Base-by-base conservation (phyloP, 2,113 vertebrate species). In the Apodemus speciosus region DNA sequence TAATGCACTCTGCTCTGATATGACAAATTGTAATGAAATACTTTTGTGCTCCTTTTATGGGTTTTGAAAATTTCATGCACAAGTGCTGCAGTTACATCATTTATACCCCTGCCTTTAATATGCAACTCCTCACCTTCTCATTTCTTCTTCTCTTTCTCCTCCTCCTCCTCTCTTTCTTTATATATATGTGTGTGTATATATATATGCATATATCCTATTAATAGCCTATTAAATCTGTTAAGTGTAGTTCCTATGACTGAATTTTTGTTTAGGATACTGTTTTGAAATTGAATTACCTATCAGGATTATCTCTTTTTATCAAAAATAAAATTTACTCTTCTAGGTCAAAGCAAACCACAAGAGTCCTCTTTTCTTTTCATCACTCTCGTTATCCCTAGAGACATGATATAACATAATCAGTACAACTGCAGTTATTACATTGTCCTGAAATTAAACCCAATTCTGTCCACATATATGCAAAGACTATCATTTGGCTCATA, bases 271-370 rank as follows among this genome's bases (percentile, higher is more conserved):
- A 77, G 38, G 5, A 58, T 23, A 30, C 7, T 49, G 10, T 35
- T 53, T 77, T 35, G 9, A 53, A 76, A 53, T 35, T 53, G 16
- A 77, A 77, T 77, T 58, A 58, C 20, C 21, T 58, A 38, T 38
- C 0, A 80, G 77, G 3, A 35, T 38, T 38, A n/a, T 38, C n/a
- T 79, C 27, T 25, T 84, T 46, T 94, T 64, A 71, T 66, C 40
- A 43, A 51, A 18, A 83, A 64, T 30, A 87, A 40, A 68, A 6
- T 11, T 71, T 93, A 71, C 60, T 91, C 83, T 96, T 77, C 9
- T 76, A 71, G 3, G 23, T 89, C 62, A 75, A 83, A 3, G 32
- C 27, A 58, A 88, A 58, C 21, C 64, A 9, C 49, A 0, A 73
- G 49, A 72, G 0, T 43, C 27, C 58, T 73, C 2, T 4, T 38